Evolutionary conservation across 2,113 vertebrate species (phyloP).

Genomic region (Chloropsis hardwickii): DNA sequence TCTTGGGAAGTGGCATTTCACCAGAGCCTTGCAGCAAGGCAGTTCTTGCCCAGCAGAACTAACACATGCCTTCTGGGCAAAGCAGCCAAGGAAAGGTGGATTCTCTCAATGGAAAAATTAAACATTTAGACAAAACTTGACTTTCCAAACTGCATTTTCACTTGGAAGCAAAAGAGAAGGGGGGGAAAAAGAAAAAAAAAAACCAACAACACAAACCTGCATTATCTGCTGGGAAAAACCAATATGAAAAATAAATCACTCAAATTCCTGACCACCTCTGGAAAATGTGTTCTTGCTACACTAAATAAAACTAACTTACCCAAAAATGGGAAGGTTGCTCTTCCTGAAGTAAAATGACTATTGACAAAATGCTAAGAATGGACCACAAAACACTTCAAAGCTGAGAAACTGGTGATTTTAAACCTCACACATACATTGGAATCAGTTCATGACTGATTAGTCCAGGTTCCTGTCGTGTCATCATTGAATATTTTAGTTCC

Average conservation of each 20-base stretch:
- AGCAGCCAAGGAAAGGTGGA: background rate
- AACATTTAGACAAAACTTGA: background rate
- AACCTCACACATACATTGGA: background rate
- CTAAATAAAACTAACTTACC: background rate
- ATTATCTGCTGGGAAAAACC: background rate
- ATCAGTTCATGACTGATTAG: background rate
- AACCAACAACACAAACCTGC: rapidly evolving
- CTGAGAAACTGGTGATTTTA: background rate
- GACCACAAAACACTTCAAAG: background rate
- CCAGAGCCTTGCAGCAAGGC: background rate
- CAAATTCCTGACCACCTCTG: background rate
- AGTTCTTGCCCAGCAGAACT: background rate
- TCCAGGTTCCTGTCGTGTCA: background rate
- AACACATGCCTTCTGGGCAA: background rate
- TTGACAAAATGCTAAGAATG: background rate
- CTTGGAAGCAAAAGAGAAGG: background rate
- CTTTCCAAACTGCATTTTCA: background rate
- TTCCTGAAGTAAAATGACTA: background rate
- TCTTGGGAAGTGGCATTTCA: background rate
- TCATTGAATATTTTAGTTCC: background rate
- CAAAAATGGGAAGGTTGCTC: background rate
- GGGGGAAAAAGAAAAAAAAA: rapidly evolving
- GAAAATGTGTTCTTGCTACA: background rate
- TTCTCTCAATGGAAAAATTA: background rate
- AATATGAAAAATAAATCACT: background rate